A percentile compares a stretch with the other conserved stretches of the same genome.
These are phyloP conservation scores for Sphaeridia pumilis DNA, from an alignment of 2,888 invertebrate species.

Conservation along the genomic window DNA sequence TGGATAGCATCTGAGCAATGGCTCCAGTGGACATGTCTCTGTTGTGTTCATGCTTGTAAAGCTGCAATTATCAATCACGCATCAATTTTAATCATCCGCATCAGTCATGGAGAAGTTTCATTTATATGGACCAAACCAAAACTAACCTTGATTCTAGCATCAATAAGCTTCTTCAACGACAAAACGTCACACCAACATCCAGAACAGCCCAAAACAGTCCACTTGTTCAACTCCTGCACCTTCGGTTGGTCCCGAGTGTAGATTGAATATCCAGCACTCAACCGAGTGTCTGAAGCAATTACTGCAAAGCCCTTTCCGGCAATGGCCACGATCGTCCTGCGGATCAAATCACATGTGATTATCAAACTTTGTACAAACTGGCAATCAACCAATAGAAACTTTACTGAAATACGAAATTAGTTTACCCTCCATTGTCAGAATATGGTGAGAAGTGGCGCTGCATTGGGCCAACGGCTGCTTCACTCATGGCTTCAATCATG, in stretches of 20 bases:
- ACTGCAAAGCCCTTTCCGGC: constrained; percentile 91
- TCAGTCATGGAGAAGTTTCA: too few relatives aligned
- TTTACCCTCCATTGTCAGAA: constrained; percentile 66
- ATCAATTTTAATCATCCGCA: constrained; percentile 2
- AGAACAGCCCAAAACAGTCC: constrained; percentile 81
- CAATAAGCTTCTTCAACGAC: constrained; percentile 70
- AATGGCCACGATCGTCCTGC: constrained; percentile 84
- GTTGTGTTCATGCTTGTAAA: constrained; percentile 89
- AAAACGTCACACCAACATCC: constrained; percentile 98
- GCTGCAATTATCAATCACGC: too few relatives aligned
- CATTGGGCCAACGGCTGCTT: constrained; percentile 5
- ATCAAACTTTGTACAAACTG: constrained; percentile 4
- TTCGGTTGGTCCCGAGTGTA: constrained; percentile 81
- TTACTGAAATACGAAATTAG: constrained; percentile 6
- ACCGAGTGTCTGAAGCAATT: constrained; percentile 87
- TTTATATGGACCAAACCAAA: too few relatives aligned
- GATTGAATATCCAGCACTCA: constrained; percentile 82
- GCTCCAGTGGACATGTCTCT: constrained; percentile 85
- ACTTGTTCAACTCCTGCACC: constrained; percentile 64
- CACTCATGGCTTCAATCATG: not conserved
- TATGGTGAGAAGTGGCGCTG: constrained; percentile 52
- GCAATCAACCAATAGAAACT: constrained; percentile 7
- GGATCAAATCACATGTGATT: constrained; percentile 13
- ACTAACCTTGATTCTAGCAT: constrained; percentile 67
- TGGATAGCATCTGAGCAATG: constrained; percentile 89